Conservation (phyloP, 1,140 invertebrate genomes). For the Anastrepha ludens region DNA sequence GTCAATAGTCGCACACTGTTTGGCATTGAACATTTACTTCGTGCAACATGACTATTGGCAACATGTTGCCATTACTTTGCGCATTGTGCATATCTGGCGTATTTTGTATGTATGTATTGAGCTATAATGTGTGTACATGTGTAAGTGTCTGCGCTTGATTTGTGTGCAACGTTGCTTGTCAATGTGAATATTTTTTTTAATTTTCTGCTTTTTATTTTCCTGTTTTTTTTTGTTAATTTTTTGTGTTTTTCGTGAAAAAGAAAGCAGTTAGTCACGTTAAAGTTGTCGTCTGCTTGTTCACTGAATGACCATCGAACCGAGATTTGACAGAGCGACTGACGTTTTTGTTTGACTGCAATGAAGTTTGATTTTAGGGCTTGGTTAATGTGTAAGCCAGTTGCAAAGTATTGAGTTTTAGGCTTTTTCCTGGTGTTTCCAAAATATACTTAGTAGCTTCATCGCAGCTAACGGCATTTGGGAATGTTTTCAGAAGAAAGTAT, state of each 20-base stretch:
- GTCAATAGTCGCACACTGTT: neutral
- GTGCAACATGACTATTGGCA: conserved; percentile 34
- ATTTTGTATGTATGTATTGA: neutral
- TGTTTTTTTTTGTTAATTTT: neutral
- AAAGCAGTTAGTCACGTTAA: conserved; percentile 44
- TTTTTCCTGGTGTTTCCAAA: no score
- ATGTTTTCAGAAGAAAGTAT: no score
- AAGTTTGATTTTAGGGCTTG: neutral
- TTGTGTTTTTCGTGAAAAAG: neutral
- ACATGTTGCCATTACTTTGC: conserved; percentile 1
- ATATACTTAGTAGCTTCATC: no score
- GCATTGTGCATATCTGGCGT: neutral
- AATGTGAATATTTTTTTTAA: neutral
- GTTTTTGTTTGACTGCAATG: neutral
- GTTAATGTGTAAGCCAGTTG: no score
- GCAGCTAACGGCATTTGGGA: no score
- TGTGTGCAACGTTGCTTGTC: neutral
- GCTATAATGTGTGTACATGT: neutral
- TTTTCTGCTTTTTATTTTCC: neutral
- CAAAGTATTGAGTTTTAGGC: no score
- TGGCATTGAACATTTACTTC: conserved; percentile 52
- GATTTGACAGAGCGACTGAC: neutral
- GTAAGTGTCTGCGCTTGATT: neutral
- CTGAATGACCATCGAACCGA: neutral
- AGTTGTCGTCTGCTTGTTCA: conserved; percentile 31